These are phyloP conservation scores for Enoplosus armatus DNA, from an alignment of 2,797 vertebrate genomes.

Conservation along the genomic window DNA sequence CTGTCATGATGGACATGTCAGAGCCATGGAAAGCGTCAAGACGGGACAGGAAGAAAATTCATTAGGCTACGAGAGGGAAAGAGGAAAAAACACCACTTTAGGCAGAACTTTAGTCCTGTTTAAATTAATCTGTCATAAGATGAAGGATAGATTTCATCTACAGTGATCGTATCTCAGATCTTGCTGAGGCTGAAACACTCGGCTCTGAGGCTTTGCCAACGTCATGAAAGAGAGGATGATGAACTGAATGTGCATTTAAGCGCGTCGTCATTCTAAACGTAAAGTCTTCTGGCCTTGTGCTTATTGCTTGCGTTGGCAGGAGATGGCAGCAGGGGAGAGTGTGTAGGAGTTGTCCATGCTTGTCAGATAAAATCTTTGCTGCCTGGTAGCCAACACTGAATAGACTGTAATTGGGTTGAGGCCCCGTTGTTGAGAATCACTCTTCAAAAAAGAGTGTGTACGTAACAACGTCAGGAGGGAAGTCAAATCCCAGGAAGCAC, in stretches of 20 bases:
- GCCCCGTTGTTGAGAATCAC: background rate
- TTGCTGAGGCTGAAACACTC: background rate
- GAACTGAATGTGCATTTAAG: slow-evolving; percentile 4
- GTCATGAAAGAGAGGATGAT: background rate
- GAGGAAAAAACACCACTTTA: background rate
- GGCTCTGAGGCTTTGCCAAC: background rate
- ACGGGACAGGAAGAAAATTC: background rate
- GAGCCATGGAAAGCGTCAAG: background rate
- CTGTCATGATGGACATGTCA: background rate
- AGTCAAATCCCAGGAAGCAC: background rate
- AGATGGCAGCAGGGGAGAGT: slow-evolving; percentile 7
- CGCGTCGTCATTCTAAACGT: background rate
- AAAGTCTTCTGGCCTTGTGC: background rate
- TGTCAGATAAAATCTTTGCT: slow-evolving; percentile 15
- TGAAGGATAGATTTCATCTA: background rate
- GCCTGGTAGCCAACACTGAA: slow-evolving; percentile 6
- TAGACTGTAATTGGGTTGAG: background rate
- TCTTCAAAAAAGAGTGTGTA: background rate
- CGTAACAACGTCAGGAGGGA: background rate
- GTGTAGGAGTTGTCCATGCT: background rate
- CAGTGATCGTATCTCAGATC: background rate
- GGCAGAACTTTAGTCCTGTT: background rate
- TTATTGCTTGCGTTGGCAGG: background rate
- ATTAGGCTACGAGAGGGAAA: background rate
- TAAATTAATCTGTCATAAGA: background rate